A percentile compares a stretch with the other conserved stretches of the same genome.
These are phyloP conservation scores for Todiramphus chloris DNA, from an alignment of 2,113 vertebrate genomes.

Conservation along the genomic window DNA sequence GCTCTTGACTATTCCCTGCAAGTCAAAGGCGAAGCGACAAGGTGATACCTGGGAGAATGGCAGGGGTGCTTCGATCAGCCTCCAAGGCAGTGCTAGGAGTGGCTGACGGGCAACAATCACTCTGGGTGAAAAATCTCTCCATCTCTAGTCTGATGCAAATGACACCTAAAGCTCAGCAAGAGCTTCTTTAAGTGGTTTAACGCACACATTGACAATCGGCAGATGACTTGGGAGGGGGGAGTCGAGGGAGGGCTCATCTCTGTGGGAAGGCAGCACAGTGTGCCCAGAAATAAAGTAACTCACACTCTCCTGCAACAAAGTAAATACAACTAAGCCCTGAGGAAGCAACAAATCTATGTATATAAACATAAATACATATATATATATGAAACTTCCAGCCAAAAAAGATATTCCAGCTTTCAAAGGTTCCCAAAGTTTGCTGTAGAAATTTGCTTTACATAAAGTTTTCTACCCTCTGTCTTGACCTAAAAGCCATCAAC, in stretches of 20 bases:
- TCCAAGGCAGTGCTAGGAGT: background rate
- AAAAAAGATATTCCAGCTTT: background rate
- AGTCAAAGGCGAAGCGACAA: background rate
- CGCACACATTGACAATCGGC: background rate
- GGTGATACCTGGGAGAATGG: background rate
- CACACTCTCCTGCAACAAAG: background rate
- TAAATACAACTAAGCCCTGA: background rate
- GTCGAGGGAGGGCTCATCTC: background rate
- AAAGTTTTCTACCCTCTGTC: background rate
- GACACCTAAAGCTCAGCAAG: background rate
- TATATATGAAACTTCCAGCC: background rate
- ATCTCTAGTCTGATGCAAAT: background rate
- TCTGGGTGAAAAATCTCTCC: background rate
- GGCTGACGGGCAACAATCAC: background rate
- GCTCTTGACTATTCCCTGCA: background rate
- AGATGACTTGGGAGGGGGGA: background rate
- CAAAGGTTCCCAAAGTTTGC: fast-evolving
- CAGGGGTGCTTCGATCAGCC: background rate
- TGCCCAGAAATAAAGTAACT: background rate
- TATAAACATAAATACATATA: background rate
- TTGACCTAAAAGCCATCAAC: background rate
- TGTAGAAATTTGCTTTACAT: background rate
- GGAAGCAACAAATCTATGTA: background rate
- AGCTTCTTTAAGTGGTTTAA: background rate
- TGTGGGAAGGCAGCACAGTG: background rate